Base-by-base conservation (phyloP, 2,113 vertebrate genomes). In the Carassius gibelio region DNA sequence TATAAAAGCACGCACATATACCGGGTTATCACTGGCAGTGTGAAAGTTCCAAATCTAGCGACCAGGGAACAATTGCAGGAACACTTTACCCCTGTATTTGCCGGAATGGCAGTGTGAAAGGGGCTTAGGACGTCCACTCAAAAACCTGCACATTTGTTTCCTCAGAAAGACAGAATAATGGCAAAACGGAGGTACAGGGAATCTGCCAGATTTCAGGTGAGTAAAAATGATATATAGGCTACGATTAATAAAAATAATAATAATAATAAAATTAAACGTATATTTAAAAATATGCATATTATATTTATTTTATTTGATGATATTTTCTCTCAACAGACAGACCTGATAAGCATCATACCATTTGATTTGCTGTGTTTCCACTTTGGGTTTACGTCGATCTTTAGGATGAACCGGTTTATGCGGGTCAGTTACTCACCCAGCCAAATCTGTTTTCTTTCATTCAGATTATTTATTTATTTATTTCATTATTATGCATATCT, bases 321-420 rank as follows among this genome's bases (percentile, higher is more conserved):
- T 55, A 66, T 4, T 1, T 89, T 4, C 86, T 80, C 1, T 82
- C 26, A 88, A 86, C 91, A 99, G 98, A 82, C 91, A 9, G 96
- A 98, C 87, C 1, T 96, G 5, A 1, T 95, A 82, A 96, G 96
- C 79, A 57, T 97, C 85, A 48, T 98, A 80, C 97, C 98, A 0
- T 94, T 96, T 66, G 97, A 99, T 26, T 78, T 97, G 66, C 91
- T 97, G 78, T 94, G 91, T 45, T 26, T 97, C 82, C 85, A 95
- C 79, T 96, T 98, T 88, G 93, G 93, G 36, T 95, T 94, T 90
- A 96, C 94, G 42, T 91, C 96, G 85, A 13, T 96, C 9, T 95
- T 96, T 88, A 91, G 98, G 93, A 50, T 91, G 78, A 98, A 98
- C 85, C 96, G 94, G 85, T 72, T 96, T 34, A 1, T 97, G 66